Evolutionary conservation across 2,888 invertebrate species (phyloP).

Genomic region (Lithodes maja): DNA sequence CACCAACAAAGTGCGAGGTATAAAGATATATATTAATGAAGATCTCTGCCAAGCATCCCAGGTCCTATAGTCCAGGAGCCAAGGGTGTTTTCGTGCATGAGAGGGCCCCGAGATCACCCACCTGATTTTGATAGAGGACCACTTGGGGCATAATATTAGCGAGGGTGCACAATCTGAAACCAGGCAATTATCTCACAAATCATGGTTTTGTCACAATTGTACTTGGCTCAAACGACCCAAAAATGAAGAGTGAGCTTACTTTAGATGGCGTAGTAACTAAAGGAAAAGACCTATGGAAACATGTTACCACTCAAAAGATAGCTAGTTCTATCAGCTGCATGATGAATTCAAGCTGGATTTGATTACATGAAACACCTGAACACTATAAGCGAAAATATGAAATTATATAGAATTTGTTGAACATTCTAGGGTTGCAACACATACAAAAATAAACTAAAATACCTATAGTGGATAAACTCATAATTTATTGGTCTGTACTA

Average conservation of each 20-base stretch:
- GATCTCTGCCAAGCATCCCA: too few species aligned
- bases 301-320: not conserved
- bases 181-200: constrained; percentile 14
- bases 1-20: too few species aligned
- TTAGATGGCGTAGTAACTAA: not conserved
- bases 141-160: too few species aligned
- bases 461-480: not conserved
- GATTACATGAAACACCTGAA: too few species aligned
- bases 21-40: too few species aligned
- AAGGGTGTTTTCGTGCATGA: constrained; percentile 3
- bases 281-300: constrained; percentile 6
- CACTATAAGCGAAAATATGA: not conserved
- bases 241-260: not conserved
- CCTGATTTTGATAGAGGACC: too few species aligned
- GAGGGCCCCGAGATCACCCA: too few species aligned
- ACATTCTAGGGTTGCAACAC: constrained; percentile 12
- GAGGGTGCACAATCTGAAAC: not conserved
- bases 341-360: too few species aligned
- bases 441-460: not conserved
- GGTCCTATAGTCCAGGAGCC: not conserved
- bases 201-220: too few species aligned
- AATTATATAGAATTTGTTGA: not conserved
- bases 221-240: too few species aligned
- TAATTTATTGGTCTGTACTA: too few species aligned
- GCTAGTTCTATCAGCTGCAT: not conserved